Percentiles rank a stretch among this genome's conserved stretches.
Conservation (phyloP, 2,113 vertebrate genomes). For the Rhinopomastus cyanomelas region DNA sequence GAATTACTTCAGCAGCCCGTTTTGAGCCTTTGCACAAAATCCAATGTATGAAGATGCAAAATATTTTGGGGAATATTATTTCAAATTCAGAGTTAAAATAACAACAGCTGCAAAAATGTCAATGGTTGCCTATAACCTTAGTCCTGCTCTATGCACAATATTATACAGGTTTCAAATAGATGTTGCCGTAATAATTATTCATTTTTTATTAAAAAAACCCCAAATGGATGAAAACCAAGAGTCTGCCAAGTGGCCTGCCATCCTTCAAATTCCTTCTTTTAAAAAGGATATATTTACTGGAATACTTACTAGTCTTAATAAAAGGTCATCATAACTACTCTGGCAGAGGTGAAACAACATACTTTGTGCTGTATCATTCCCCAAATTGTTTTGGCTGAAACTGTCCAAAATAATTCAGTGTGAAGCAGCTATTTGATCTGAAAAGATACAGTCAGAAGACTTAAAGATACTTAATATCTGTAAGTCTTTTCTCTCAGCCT, state of each 20-base stretch:
- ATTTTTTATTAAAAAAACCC: background rate
- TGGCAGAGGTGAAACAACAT: background rate
- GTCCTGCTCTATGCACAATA: background rate
- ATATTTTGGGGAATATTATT: background rate
- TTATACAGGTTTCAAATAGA: background rate
- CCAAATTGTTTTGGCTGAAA: background rate
- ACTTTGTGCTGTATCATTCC: background rate
- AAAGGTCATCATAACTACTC: background rate
- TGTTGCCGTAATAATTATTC: background rate
- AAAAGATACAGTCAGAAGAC: background rate
- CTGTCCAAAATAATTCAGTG: background rate
- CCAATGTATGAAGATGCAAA: background rate
- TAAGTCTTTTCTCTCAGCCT: background rate
- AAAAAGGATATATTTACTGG: background rate
- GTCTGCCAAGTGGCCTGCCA: background rate
- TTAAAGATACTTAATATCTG: background rate
- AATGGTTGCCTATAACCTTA: background rate
- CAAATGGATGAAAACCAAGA: background rate
- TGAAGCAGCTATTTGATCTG: background rate
- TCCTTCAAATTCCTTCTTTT: background rate
- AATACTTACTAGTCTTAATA: background rate
- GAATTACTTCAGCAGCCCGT: background rate
- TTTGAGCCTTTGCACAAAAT: background rate
- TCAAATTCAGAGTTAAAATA: background rate
- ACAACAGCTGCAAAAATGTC: background rate